Conservation (phyloP, 2,113 vertebrate genomes). For the Rhodinocichla rosea region DNA sequence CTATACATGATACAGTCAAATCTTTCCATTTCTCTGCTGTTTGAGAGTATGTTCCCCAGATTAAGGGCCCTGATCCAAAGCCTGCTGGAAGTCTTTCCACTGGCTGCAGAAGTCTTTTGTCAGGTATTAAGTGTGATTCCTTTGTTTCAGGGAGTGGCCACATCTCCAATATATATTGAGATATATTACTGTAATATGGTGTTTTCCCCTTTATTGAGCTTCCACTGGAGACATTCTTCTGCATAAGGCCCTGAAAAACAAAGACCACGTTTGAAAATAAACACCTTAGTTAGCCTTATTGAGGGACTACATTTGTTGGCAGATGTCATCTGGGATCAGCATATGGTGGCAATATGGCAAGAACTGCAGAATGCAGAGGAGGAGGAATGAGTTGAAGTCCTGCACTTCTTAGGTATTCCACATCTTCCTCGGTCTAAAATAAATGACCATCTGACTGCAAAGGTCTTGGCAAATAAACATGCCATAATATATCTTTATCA, state of each 20-base stretch:
- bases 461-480: constrained; percentile 30
- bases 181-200: not conserved
- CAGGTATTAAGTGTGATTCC: not conserved
- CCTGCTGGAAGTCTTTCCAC: constrained; percentile 2
- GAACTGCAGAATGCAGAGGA: not conserved
- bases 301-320: constrained; percentile 42
- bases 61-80: constrained; percentile 16
- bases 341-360: constrained; percentile 64
- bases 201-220: constrained; percentile 34
- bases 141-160: not conserved
- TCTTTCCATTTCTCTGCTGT: not conserved
- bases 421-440: not conserved
- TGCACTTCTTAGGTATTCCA: not conserved
- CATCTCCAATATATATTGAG: not conserved
- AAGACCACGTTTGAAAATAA: constrained; percentile 48
- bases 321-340: constrained; percentile 52
- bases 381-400: constrained; percentile 18
- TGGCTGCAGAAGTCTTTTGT: constrained; percentile 11
- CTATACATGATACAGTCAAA: not conserved
- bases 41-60: constrained; percentile 3
- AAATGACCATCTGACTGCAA: constrained; percentile 23
- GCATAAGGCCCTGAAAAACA: not conserved
- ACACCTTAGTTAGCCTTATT: constrained; percentile 36
- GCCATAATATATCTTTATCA: constrained; percentile 2
- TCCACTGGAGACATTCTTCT: constrained; percentile 1